phyloP scores from a whole-genome alignment of 2,888 invertebrate genomes.

The Conus canariensis region DNA sequence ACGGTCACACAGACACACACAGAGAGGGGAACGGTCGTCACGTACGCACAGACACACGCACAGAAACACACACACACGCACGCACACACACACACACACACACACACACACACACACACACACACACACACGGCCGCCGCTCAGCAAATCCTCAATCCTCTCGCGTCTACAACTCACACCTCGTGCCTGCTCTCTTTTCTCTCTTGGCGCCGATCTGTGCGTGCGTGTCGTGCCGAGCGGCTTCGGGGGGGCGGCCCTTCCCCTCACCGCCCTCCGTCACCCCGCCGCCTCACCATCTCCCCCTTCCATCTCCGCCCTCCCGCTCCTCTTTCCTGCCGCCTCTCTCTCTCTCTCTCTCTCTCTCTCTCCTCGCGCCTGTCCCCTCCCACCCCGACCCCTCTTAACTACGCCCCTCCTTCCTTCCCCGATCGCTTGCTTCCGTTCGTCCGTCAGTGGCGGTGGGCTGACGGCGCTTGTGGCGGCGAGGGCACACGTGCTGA shows the following conservation, averaged over 20 bases:
- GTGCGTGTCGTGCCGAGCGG: constrained; percentile 38
- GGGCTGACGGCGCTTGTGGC: constrained; percentile 29
- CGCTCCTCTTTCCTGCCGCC: background rate
- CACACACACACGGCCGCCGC: constrained; percentile 22
- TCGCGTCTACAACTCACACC: constrained; percentile 42
- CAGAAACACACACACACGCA: background rate
- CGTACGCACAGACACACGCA: background rate
- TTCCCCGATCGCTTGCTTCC: constrained; percentile 42
- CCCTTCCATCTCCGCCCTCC: background rate
- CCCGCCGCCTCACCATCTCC: background rate
- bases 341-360: background rate
- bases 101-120: background rate
- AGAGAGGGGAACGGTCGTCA: background rate
- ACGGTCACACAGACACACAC: background rate
- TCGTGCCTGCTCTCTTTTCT: constrained; percentile 22
- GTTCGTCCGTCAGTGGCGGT: constrained; percentile 38
- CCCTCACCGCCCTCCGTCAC: background rate
- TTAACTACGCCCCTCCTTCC: constrained; percentile 30
- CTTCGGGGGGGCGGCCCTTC: constrained; percentile 8
- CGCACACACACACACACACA: no score
- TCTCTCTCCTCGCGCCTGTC: background rate
- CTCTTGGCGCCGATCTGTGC: constrained; percentile 38
- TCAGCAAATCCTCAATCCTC: constrained; percentile 35
- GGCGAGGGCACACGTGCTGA: constrained; percentile 39
- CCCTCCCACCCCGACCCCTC: constrained; percentile 28